Evolutionary conservation across 2,797 vertebrate genomes (phyloP), one percentile per base, ranked within the genome.

Genomic region (Valencia hispanica): DNA sequence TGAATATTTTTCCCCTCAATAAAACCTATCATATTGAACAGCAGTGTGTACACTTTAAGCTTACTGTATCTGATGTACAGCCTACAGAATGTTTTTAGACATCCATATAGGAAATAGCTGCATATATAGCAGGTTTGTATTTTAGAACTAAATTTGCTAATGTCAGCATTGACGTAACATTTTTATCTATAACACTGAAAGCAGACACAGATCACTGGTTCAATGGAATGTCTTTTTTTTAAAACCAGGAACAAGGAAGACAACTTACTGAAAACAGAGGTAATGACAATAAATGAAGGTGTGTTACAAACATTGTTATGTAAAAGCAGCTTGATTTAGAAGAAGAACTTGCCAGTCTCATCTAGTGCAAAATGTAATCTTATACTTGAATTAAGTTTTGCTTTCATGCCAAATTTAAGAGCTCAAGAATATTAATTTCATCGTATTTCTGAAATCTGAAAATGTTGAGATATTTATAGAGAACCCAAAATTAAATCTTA

Each of bases 161-260:
- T 68, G 11, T 34, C 65, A 3, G 3, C 15, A 36, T 47, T 71
- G 9, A 47, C 43, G 55, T 9, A 63, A 41, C 8, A 51, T 68
- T 70, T 75, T 36, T 61, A 15, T 83, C 41, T 68, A 1, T 59
- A 27, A 78, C 48, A 85, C 45, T 82, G 68, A 61, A 34, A 80
- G 43, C 70, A 63, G 73, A 77, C 74, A 78, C 77, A 78, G 47
- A 45, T 75, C 65, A 83, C 51, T 22, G 10, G 27, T 45, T 47
- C 1, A 47, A 5, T 73, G 90, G 80, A 88, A 90, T 90, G 80
- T 79, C 8, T 74, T 48, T 18, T 45, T 22, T 68, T 80, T 86
- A 70, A 68, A 79, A 86, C 71, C 79, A 92, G 88, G 87, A 93
- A 92, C 85, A 84, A 93, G 92, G 88, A 91, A 93, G 75, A 77